Conservation (phyloP, 2,888 invertebrate species). For the Drosophila meridionalis region DNA sequence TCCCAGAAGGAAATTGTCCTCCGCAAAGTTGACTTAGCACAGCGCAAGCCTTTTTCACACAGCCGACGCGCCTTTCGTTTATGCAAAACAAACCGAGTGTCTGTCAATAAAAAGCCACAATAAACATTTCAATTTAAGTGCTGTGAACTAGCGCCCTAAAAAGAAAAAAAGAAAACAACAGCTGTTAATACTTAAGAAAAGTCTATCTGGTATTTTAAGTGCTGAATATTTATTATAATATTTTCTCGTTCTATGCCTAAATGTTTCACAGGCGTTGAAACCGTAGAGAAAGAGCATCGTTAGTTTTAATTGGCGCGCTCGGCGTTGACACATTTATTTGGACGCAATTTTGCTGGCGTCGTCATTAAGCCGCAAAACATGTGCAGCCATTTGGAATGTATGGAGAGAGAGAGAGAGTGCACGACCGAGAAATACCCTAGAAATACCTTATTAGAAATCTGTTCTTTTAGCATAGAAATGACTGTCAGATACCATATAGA, state of each 20-base stretch:
- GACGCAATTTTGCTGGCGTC: slow-evolving; percentile 17
- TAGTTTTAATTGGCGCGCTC: slow-evolving; percentile 61
- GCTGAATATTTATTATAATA: slow-evolving; percentile 9
- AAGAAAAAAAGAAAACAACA: slow-evolving; percentile 10
- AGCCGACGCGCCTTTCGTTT: slow-evolving; percentile 1
- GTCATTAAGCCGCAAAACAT: slow-evolving; percentile 12
- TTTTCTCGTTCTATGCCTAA: slow-evolving; percentile 2
- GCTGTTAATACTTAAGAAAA: slow-evolving; percentile 14
- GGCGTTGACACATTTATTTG: slow-evolving; percentile 54
- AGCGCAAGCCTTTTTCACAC: slow-evolving; percentile 31
- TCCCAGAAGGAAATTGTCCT: slow-evolving; percentile 68
- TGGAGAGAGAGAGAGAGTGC: background rate
- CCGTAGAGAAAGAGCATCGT: slow-evolving; percentile 36
- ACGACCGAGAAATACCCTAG: no score
- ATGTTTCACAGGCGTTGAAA: slow-evolving; percentile 35
- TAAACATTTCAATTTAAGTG: slow-evolving; percentile 52
- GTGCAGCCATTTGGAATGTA: background rate
- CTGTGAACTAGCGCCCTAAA: slow-evolving; percentile 1
- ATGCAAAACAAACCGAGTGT: slow-evolving; percentile 39
- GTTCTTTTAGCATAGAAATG: background rate
- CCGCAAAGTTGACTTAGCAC: slow-evolving; percentile 28
- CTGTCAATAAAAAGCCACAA: slow-evolving; percentile 46
- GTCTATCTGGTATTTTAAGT: slow-evolving; percentile 1
- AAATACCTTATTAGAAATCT: no score
- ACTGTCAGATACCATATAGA: slow-evolving; percentile 5